phyloP scores from a whole-genome alignment of 2,797 vertebrate species.

The Emydoidea blandingii region DNA sequence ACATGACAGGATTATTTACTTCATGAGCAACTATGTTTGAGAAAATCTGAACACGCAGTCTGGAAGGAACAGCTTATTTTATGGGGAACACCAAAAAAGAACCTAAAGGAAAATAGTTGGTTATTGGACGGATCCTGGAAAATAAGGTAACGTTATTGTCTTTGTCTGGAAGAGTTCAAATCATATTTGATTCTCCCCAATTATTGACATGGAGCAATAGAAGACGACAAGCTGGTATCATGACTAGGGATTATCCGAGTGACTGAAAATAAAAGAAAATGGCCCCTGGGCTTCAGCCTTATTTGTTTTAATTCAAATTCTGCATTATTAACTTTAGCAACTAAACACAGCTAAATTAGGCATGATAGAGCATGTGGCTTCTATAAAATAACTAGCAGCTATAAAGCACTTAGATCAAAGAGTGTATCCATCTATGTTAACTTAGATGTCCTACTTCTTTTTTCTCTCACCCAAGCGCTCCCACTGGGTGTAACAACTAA shows the following conservation, averaged over 20 bases:
- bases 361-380: neutral
- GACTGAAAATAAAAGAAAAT: neutral
- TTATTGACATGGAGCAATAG: neutral
- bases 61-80: neutral
- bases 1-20: neutral
- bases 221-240: accelerated
- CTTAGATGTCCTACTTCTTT: neutral
- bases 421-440: neutral
- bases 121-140: neutral
- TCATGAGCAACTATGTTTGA: neutral
- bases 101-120: neutral
- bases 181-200: neutral
- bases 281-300: neutral
- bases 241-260: neutral
- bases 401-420: neutral
- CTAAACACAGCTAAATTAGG: conserved; percentile 7
- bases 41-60: neutral
- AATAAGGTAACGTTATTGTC: neutral
- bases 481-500: neutral
- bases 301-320: neutral
- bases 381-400: neutral
- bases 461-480: neutral
- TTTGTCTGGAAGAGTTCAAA: neutral
- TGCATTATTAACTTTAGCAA: neutral
- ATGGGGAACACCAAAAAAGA: neutral